These are phyloP conservation scores for Cantharis flavilabris DNA, from an alignment of 2,888 invertebrate genomes.

Conservation along the genomic window DNA sequence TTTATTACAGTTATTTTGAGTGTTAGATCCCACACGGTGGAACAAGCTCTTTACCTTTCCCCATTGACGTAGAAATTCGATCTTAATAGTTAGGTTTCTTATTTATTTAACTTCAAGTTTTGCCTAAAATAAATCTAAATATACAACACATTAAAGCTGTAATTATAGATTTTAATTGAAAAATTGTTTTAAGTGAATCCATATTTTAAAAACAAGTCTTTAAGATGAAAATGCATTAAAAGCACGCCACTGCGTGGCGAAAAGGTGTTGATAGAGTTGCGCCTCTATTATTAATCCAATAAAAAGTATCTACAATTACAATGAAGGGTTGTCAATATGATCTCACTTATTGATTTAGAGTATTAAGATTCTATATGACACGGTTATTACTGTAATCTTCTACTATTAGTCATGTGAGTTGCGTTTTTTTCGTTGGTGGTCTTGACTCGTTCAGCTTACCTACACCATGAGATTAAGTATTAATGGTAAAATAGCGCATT, in stretches of 20 bases:
- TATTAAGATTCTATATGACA: constrained; percentile 44
- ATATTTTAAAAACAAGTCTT: not conserved
- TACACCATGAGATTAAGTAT: constrained; percentile 13
- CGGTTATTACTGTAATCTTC: constrained; percentile 51
- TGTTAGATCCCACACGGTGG: constrained; percentile 29
- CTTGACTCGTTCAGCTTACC: constrained; percentile 26
- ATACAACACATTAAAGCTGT: not conserved
- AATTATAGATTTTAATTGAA: not conserved
- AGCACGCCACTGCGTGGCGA: constrained; percentile 41
- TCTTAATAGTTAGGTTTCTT: not conserved
- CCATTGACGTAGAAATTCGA: constrained; percentile 14
- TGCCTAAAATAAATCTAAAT: not conserved
- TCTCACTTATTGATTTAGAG: constrained; percentile 38
- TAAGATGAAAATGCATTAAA: not conserved
- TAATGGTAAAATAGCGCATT: constrained; percentile 16
- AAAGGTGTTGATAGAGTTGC: constrained; percentile 46
- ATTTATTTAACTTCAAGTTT: not conserved
- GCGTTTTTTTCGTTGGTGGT: constrained; percentile 49
- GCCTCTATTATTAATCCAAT: constrained; percentile 46
- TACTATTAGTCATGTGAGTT: constrained; percentile 51
- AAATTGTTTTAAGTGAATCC: not conserved
- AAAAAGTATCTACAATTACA: constrained; percentile 48
- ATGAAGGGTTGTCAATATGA: constrained; percentile 44
- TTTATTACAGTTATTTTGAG: constrained; percentile 48
- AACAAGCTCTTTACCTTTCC: not conserved